These are phyloP conservation scores for Copidosoma aretas DNA, from an alignment of 2,888 invertebrate genomes.

Conservation along the genomic window DNA sequence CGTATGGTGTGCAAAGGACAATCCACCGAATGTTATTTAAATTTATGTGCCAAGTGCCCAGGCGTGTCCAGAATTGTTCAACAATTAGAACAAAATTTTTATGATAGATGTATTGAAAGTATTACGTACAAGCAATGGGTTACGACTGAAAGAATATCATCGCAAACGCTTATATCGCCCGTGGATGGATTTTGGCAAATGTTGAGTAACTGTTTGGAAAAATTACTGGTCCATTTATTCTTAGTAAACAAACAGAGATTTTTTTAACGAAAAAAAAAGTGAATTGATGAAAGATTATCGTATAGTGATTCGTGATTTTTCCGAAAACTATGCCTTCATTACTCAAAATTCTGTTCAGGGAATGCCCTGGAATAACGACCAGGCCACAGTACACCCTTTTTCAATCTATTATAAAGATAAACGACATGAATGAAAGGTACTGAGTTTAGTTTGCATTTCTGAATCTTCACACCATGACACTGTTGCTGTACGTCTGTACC, in stretches of 20 bases:
- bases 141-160: not conserved
- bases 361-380: not conserved
- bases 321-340: constrained; percentile 12
- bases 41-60: constrained; percentile 33
- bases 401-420: no score
- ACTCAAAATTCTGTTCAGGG: not conserved
- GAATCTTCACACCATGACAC: no score
- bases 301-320: not conserved
- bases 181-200: not conserved
- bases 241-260: no score
- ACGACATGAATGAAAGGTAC: no score
- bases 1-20: not conserved
- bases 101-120: constrained; percentile 1
- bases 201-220: not conserved
- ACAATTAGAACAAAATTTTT: constrained; percentile 2
- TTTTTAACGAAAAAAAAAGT: no score
- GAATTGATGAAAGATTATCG: no score
- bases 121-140: no score
- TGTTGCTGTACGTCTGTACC: no score
- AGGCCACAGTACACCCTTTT: no score
- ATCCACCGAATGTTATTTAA: constrained; percentile 27
- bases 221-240: no score
- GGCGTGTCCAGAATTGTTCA: not conserved
- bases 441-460: no score
- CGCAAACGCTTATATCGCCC: not conserved